A percentile compares a stretch with the other conserved stretches of the same genome.
Conservation (phyloP, 1,140 invertebrate species). For the Geopemphigus sp. region DNA sequence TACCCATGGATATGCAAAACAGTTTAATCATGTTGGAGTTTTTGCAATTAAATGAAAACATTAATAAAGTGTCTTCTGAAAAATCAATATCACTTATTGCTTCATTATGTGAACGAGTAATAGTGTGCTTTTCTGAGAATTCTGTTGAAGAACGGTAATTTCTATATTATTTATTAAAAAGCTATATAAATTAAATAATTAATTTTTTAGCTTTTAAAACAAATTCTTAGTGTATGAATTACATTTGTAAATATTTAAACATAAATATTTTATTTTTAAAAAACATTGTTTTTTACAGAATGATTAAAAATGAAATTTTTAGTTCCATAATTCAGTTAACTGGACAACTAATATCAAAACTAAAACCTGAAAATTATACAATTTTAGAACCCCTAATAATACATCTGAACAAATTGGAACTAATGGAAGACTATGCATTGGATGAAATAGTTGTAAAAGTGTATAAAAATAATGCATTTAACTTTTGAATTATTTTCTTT, state of each 20-base stretch:
- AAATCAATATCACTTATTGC: background rate
- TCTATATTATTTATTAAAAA: background rate
- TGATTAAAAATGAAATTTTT: constrained; percentile 36
- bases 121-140: background rate
- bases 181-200: background rate
- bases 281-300: background rate
- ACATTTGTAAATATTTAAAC: no score
- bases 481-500: background rate
- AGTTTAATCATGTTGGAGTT: constrained; percentile 35
- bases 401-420: constrained; percentile 9
- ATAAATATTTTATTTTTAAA: background rate
- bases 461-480: background rate
- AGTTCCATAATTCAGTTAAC: background rate
- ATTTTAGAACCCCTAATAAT: background rate
- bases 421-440: constrained; percentile 10
- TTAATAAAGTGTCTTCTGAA: constrained; percentile 23
- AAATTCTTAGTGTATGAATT: no score
- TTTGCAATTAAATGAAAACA: constrained; percentile 26
- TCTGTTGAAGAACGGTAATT: constrained; percentile 24
- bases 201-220: no score
- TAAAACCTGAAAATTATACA: background rate
- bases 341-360: constrained; percentile 12
- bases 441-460: constrained; percentile 1
- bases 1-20: constrained; percentile 5
- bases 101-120: constrained; percentile 37